Percentiles rank a stretch among this genome's conserved stretches.
These are phyloP conservation scores for Halichondria panicea DNA, from an alignment of 37 sponge, comb jelly and placozoan species.

Conservation along the genomic window DNA sequence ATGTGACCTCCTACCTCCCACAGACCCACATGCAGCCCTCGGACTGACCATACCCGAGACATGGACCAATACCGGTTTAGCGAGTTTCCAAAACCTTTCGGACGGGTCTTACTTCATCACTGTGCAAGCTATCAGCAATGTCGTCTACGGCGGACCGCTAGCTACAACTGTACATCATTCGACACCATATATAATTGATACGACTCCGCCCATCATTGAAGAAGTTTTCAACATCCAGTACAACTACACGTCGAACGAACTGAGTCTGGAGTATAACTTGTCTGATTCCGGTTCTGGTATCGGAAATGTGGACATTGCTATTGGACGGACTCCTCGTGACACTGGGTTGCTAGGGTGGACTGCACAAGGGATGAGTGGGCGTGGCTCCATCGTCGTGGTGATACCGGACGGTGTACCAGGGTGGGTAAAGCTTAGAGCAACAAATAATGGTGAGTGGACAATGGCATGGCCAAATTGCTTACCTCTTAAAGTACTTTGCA, in stretches of 20 bases:
- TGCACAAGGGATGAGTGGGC: too few species aligned
- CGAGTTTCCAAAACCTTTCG: conserved; percentile 17
- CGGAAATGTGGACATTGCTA: conserved; percentile 34
- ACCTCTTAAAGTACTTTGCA: too few species aligned
- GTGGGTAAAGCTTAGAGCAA: conserved; percentile 70
- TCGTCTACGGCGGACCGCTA: conserved; percentile 78
- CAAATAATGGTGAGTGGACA: conserved; percentile 70
- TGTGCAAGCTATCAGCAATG: conserved; percentile 72
- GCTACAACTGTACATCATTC: conserved; percentile 78
- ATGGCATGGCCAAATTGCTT: too few species aligned
- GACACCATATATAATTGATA: conserved; percentile 79
- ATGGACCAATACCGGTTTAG: conserved; percentile 68
- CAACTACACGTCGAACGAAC: conserved; percentile 25
- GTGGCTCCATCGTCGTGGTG: conserved; percentile 16
- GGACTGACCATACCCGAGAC: background rate
- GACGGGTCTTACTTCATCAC: conserved; percentile 82
- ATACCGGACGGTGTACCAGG: conserved; percentile 72
- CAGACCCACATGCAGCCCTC: conserved; percentile 45
- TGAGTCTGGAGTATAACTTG: conserved; percentile 32
- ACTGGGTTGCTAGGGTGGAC: conserved; percentile 62
- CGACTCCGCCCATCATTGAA: conserved; percentile 58
- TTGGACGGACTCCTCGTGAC: conserved; percentile 60
- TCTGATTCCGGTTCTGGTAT: conserved; percentile 79
- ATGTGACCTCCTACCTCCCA: conserved; percentile 42
- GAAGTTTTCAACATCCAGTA: conserved; percentile 24